These are phyloP conservation scores for Phengaris arion DNA, from an alignment of 2,888 invertebrate genomes.

Conservation along the genomic window DNA sequence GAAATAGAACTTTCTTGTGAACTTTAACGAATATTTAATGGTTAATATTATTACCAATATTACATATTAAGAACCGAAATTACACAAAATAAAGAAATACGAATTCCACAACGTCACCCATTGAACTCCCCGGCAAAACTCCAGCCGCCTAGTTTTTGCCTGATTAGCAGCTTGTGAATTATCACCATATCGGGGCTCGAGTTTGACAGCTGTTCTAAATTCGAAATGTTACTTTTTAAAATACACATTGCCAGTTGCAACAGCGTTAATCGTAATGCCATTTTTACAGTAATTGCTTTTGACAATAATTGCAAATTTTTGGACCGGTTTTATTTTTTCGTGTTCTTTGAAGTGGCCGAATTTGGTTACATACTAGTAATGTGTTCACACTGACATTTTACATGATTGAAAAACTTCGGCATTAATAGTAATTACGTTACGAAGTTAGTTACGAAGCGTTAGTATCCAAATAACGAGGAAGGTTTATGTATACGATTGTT, in stretches of 20 bases:
- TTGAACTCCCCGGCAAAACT: too few species aligned
- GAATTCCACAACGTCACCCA: too few species aligned
- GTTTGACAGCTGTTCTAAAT: slow-evolving; percentile 26
- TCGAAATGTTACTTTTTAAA: slow-evolving; percentile 10
- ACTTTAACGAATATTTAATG: too few species aligned
- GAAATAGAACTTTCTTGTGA: too few species aligned
- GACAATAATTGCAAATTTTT: not conserved
- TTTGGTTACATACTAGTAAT: not conserved
- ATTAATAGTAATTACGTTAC: not conserved
- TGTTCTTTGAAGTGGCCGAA: not conserved
- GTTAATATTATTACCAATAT: too few species aligned
- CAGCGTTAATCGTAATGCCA: not conserved
- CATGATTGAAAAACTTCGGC: not conserved
- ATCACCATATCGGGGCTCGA: slow-evolving; percentile 21
- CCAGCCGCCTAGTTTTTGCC: slow-evolving; percentile 33
- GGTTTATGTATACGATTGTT: too few species aligned
- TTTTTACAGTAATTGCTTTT: not conserved
- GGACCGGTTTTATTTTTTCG: not conserved
- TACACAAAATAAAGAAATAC: too few species aligned
- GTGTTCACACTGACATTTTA: not conserved
- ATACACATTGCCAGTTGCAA: slow-evolving; percentile 26
- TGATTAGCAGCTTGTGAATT: slow-evolving; percentile 28
- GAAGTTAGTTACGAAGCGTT: too few species aligned
- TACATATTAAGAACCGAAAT: too few species aligned
- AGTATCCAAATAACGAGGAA: too few species aligned